Evolutionary conservation across 2,888 invertebrate genomes (phyloP), one percentile per base, ranked within the genome.

Genomic region (Rhodophaea formosa): DNA sequence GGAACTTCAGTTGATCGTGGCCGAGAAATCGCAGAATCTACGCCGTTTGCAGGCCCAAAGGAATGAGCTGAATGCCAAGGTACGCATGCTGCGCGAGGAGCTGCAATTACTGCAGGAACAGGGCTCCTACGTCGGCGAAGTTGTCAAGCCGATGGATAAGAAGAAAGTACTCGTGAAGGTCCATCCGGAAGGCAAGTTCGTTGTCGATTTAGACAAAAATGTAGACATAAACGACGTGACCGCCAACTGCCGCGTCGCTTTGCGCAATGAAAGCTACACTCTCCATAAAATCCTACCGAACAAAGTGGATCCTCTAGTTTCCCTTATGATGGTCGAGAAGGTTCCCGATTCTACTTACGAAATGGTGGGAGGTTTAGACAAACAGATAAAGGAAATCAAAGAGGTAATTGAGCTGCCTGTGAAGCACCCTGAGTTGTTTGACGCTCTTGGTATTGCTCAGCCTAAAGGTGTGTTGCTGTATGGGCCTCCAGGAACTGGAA

Each of bases 311-410:
- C 99, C 99, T 0, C 92, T 99, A 59, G 99, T 99, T 0, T 99
- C 99, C 0, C 94, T 99, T 62, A 99, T 99, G 99, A 99, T 99
- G 99, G 99, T 99, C 0, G 99, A 99, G 84, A 99, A 99, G 86
- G 99, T 99, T 1, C 99, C 99, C 0, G 99, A 99, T 85, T 99
- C 99, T 0, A 99, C 99, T 0, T 99, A 99, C 79, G 99, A 99
- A 92, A 99, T 99, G 99, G 99, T 99, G 17, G 99, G 99, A 68
- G 99, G 99, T 58, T 92, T 99, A 63, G 99, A 99, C 81, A 99
- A 99, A 80, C 99, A 99, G 91, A 99, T 99, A 57, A 99, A 99
- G 83, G 99, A 99, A 88, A 99, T 99, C 68, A 99, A 99, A 84
- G 99, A 99, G 89, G 99, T 99, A 0, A 99, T 99, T 80, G 99